Base-by-base conservation (phyloP, 2,888 invertebrate genomes). In the Stenichneumon culpator region DNA sequence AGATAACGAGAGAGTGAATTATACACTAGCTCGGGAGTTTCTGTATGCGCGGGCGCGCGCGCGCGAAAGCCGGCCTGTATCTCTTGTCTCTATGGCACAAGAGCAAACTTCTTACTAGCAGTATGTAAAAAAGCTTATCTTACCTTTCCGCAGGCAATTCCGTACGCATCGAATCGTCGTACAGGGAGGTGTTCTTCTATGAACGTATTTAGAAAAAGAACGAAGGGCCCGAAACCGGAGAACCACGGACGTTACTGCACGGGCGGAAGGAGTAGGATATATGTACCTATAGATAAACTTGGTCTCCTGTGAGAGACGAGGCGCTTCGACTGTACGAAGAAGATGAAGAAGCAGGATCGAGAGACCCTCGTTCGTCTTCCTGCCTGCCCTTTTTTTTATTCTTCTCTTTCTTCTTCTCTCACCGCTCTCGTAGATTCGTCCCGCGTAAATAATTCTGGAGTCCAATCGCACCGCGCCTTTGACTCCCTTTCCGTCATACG, bases 341-440 rank as follows among this genome's bases (percentile, higher is more conserved):
- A 9, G 52, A 77, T 63, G 44, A 65, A 67, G 57, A 60, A 79
- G 78, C 57, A 57, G 47, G 63, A 82, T 82, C 83, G 83, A 83
- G 81, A 74, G 81, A 87, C 82, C 82, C 79, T 86, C 86, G 86
- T 84, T 73, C 84, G 84, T 87, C 87, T 87, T 86, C 83, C 80
- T 83, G 79, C 70, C 63, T 69, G 79, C 77, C 44, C 47, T 32
- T 69, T 28, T 28, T 81, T 70, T 75, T 39, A 39, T 36, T 70
- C 14, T 19, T 79, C 7, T 72, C 22, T 28, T 82, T 68, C 52
- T 69, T 32, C 25, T n/a, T 36, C 44, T 74, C 54, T 68, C 60
- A 50, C n/a, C 69, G 68, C 69, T 28, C 74, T 63, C 69, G 74
- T 69, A 52, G 32, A 74, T 79, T 83, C 72, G 65, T 57, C 65